These are phyloP conservation scores for Onthophagus taurus DNA, from an alignment of 1,140 invertebrate species.

Conservation along the genomic window DNA sequence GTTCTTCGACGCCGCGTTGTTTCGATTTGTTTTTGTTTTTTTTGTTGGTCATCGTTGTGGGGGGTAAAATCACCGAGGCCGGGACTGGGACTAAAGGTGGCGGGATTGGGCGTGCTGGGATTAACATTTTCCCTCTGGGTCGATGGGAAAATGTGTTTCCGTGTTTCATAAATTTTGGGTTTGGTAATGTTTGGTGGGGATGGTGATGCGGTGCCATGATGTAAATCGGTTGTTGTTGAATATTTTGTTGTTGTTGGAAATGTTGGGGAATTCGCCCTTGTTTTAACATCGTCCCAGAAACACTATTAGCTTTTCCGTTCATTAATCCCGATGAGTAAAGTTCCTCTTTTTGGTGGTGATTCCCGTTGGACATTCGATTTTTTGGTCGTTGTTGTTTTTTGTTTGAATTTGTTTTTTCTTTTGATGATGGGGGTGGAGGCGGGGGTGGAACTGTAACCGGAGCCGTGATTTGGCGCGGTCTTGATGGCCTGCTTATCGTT, in stretches of 20 bases:
- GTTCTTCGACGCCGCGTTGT: slow-evolving; percentile 42
- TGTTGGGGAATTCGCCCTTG: slow-evolving; percentile 34
- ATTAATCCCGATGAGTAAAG: slow-evolving; percentile 39
- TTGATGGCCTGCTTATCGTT: slow-evolving; percentile 62
- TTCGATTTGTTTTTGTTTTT: slow-evolving; percentile 33
- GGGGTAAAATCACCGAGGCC: slow-evolving; percentile 31
- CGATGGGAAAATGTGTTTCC: slow-evolving; percentile 33
- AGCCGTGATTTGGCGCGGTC: slow-evolving; percentile 69
- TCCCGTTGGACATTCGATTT: slow-evolving; percentile 36
- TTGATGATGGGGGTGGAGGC: slow-evolving; percentile 51
- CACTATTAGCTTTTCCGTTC: slow-evolving; percentile 39
- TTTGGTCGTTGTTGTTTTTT: slow-evolving; percentile 27
- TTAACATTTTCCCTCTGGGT: slow-evolving; percentile 34
- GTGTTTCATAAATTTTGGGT: slow-evolving; percentile 36
- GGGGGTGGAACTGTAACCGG: slow-evolving; percentile 72
- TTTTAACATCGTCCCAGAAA: slow-evolving; percentile 25
- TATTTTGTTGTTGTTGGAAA: slow-evolving; percentile 21
- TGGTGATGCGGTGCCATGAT: slow-evolving; percentile 31
- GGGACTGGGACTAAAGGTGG: slow-evolving; percentile 37
- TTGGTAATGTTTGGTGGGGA: slow-evolving; percentile 33
- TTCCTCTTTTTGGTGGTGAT: slow-evolving; percentile 45
- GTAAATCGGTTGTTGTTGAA: slow-evolving; percentile 35
- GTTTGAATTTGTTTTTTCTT: slow-evolving; percentile 35
- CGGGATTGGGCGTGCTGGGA: slow-evolving; percentile 35
- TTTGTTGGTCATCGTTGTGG: slow-evolving; percentile 23